Conservation (phyloP, 37 sponge, comb jelly and placozoan genomes). For the Aplysina aerophoba region DNA sequence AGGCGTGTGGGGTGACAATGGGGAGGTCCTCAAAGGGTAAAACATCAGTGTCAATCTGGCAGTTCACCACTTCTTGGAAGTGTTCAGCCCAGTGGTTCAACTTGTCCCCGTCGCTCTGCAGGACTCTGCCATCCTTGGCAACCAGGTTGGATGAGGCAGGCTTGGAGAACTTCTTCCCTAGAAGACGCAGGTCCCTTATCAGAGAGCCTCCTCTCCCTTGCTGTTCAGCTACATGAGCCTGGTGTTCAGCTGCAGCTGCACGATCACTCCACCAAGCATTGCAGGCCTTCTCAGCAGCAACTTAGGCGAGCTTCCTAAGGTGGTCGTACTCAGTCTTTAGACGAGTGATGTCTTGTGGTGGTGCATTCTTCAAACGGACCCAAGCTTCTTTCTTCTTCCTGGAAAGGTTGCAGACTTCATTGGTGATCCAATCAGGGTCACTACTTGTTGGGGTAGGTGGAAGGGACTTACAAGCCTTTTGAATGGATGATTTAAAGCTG, state of each 20-base stretch:
- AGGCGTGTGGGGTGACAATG: not conserved
- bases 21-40: not conserved
- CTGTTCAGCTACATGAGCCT: not conserved
- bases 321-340: not conserved
- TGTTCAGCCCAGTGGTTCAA: not conserved
- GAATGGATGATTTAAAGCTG: too few species aligned
- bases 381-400: too few species aligned
- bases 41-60: not conserved
- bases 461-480: too few species aligned
- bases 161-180: not conserved
- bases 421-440: too few species aligned
- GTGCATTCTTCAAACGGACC: too few species aligned
- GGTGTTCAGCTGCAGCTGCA: not conserved
- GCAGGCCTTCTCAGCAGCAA: constrained; percentile 13
- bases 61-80: not conserved
- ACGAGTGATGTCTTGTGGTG: too few species aligned
- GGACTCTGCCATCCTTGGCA: not conserved
- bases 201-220: not conserved
- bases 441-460: too few species aligned
- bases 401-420: too few species aligned
- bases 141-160: not conserved
- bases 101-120: not conserved
- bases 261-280: not conserved
- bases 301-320: not conserved
- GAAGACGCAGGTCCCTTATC: not conserved